Conservation (phyloP, 2,888 invertebrate species). For the Cataglyphis altisquamis region DNA sequence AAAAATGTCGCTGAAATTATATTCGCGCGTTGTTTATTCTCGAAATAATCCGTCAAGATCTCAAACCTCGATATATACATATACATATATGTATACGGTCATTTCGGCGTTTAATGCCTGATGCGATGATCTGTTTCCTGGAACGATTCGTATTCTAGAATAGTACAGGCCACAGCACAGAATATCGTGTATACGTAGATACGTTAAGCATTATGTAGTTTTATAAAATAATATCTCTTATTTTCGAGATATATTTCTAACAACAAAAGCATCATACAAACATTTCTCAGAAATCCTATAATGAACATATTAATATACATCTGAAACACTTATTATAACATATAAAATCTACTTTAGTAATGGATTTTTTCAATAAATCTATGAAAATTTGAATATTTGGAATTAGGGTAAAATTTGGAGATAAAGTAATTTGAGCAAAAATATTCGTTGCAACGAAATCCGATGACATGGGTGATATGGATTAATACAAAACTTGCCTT, state of each 20-base stretch:
- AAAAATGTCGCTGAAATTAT: constrained; percentile 60
- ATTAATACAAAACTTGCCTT: constrained; percentile 1
- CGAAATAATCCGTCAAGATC: background rate
- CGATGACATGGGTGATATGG: background rate
- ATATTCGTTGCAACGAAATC: background rate
- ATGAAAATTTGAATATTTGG: background rate
- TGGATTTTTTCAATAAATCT: background rate
- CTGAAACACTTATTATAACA: background rate
- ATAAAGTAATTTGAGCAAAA: background rate
- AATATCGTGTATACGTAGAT: background rate
- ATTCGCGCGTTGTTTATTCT: background rate
- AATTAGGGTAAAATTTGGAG: background rate
- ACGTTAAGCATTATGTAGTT: background rate
- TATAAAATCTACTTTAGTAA: background rate
- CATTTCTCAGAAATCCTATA: background rate
- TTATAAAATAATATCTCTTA: background rate
- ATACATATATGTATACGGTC: background rate
- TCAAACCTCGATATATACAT: background rate
- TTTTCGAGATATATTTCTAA: background rate
- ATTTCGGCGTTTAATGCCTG: background rate
- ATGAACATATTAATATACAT: background rate
- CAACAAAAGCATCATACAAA: background rate
- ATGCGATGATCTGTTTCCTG: background rate
- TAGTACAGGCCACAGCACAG: constrained; percentile 7
- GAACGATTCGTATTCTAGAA: constrained; percentile 19